Conservation (phyloP, 2,113 vertebrate genomes). For the Chelonoidis abingdonii region DNA sequence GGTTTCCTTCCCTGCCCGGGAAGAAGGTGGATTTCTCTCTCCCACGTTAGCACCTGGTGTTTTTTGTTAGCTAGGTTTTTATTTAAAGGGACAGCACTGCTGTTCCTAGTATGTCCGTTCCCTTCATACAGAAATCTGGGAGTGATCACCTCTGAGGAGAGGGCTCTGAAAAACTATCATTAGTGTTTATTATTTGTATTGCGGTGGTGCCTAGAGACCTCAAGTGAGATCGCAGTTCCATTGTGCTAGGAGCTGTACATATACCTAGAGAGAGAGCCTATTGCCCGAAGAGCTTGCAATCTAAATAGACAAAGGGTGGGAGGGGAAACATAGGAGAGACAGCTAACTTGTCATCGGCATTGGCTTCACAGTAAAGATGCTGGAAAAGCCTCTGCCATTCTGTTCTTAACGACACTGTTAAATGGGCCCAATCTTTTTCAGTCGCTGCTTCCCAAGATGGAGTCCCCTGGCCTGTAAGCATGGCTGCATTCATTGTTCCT, state of each 20-base stretch:
- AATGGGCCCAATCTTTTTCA: background rate
- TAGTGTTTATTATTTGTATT: background rate
- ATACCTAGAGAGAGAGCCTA: background rate
- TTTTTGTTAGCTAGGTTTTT: background rate
- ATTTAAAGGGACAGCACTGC: background rate
- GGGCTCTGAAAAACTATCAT: background rate
- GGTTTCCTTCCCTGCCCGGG: background rate
- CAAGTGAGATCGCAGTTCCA: background rate
- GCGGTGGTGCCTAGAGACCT: background rate
- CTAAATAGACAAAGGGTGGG: background rate
- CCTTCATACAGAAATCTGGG: background rate
- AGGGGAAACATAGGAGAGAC: background rate
- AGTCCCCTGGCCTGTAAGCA: background rate
- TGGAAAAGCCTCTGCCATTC: background rate
- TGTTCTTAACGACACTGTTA: background rate
- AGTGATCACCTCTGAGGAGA: background rate
- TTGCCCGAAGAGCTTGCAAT: background rate
- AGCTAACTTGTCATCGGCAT: no score
- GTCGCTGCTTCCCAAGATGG: background rate
- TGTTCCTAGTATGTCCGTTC: background rate
- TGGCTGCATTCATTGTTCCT: background rate
- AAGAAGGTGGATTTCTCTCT: background rate
- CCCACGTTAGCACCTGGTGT: fast-evolving
- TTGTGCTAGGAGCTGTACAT: background rate
- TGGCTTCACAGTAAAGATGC: background rate